Conservation (phyloP, 2,888 invertebrate genomes). For the Trichopria drosophilae region DNA sequence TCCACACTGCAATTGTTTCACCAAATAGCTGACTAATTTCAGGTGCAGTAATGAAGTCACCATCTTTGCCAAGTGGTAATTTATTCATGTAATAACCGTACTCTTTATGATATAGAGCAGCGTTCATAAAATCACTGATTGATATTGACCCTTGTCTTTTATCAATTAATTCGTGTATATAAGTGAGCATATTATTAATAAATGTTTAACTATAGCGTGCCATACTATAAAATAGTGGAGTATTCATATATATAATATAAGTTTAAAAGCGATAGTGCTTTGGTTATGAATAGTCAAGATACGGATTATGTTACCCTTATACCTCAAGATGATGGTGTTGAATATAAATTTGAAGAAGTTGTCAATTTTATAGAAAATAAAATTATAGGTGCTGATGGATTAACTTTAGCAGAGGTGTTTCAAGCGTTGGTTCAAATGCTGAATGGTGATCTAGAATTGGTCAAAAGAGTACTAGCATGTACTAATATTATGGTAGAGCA, state of each 20-base stretch:
- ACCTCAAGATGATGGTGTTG: conserved; percentile 8
- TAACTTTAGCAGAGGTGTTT: conserved; percentile 12
- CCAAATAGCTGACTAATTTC: conserved; percentile 12
- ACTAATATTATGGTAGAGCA: conserved; percentile 15
- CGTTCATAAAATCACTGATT: conserved; percentile 14
- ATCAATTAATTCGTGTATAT: conserved; percentile 14
- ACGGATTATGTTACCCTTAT: conserved; percentile 8
- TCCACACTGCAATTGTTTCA: conserved; percentile 12
- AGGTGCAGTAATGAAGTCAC: conserved; percentile 15
- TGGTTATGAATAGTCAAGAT: no score
- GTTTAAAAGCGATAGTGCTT: no score
- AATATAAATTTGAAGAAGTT: conserved; percentile 14
- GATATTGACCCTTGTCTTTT: conserved; percentile 15
- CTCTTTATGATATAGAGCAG: conserved; percentile 10
- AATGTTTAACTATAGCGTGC: conserved; percentile 14
- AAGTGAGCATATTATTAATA: conserved; percentile 15
- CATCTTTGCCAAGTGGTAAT: conserved; percentile 15
- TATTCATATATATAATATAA: no score
- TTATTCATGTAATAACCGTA: conserved; percentile 13
- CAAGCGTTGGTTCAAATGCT: conserved; percentile 15
- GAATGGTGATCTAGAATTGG: conserved; percentile 15
- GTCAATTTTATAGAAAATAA: conserved; percentile 15
- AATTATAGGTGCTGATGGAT: conserved; percentile 13
- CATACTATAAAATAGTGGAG: conserved; percentile 10
- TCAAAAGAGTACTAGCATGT: conserved; percentile 14